phyloP scores from a whole-genome alignment of 2,797 vertebrate genomes.

The Anas bahamensis region DNA sequence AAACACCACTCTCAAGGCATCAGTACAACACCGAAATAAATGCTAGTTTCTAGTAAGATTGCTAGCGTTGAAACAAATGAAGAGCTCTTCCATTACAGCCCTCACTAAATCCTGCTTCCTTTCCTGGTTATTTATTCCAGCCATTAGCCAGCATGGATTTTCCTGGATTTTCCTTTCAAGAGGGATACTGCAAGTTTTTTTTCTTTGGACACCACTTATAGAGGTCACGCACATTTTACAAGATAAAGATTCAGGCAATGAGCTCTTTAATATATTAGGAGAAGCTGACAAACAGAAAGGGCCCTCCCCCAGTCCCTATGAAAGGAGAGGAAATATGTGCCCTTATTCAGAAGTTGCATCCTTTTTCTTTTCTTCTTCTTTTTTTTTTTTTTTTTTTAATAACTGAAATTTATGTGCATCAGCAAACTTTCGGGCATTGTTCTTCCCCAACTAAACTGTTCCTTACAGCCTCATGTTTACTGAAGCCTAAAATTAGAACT shows the following conservation, averaged over 20 bases:
- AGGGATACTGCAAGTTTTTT: background rate
- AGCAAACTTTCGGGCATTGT: constrained; percentile 80
- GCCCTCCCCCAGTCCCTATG: constrained; percentile 60
- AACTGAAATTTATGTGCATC: constrained; percentile 80
- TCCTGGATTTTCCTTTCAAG: constrained; percentile 29
- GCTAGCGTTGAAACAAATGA: background rate
- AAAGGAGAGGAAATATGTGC: constrained; percentile 65
- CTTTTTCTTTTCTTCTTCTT: background rate
- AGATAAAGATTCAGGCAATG: constrained; percentile 43
- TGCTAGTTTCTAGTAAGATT: background rate
- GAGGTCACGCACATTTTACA: constrained; percentile 40
- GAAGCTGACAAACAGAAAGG: constrained; percentile 51
- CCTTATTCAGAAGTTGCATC: constrained; percentile 77
- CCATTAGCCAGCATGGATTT: background rate
- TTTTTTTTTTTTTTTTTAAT: constrained; percentile 72
- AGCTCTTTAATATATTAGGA: constrained; percentile 62
- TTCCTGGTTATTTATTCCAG: background rate
- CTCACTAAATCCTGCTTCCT: background rate
- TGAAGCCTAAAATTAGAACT: constrained; percentile 87
- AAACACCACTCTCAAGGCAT: background rate
- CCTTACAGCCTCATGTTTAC: constrained; percentile 81
- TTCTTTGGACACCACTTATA: constrained; percentile 29
- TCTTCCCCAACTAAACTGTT: constrained; percentile 78
- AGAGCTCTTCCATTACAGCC: background rate
- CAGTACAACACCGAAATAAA: background rate